Evolutionary conservation across 2,888 invertebrate genomes (phyloP).

Genomic region (Eristalis tenax): DNA sequence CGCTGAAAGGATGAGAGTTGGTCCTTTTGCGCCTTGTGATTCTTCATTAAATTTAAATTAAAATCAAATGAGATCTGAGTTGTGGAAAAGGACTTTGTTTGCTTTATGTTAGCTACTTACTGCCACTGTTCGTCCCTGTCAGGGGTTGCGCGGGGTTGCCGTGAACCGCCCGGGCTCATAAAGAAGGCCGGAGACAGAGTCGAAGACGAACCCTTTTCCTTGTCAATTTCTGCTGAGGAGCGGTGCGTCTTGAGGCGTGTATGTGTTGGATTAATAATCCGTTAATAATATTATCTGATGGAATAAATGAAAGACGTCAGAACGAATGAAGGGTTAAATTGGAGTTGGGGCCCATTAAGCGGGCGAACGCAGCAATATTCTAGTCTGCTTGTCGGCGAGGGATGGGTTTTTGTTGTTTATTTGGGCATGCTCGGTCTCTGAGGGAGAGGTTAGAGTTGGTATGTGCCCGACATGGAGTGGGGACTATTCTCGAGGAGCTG

Average conservation of each 20-base stretch:
- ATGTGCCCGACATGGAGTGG: not conserved
- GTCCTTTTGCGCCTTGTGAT: constrained; percentile 72
- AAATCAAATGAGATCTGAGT: constrained; percentile 75
- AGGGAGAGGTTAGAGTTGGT: not conserved
- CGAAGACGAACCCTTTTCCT: constrained; percentile 49
- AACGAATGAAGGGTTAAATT: not conserved
- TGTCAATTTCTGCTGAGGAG: constrained; percentile 17
- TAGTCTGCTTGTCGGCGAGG: not conserved
- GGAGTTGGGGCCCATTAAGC: constrained; percentile 39
- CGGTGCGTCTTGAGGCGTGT: constrained; percentile 42
- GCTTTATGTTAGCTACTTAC: constrained; percentile 68
- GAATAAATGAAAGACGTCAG: constrained; percentile 41
- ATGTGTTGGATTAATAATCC: constrained; percentile 74
- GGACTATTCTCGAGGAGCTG: not conserved
- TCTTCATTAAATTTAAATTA: constrained; percentile 75
- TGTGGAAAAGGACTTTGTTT: constrained; percentile 72
- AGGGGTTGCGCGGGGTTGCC: constrained; percentile 19
- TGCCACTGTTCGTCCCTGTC: constrained; percentile 16
- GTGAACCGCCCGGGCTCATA: constrained; percentile 21
- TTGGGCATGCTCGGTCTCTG: constrained; percentile 10
- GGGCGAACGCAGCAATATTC: not conserved
- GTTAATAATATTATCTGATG: constrained; percentile 75
- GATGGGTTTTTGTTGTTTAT: constrained; percentile 18
- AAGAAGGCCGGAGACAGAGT: constrained; percentile 23
- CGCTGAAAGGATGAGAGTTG: constrained; percentile 45